Base-by-base conservation (phyloP, 2,113 vertebrate genomes). In the Bothrops jararaca region DNA sequence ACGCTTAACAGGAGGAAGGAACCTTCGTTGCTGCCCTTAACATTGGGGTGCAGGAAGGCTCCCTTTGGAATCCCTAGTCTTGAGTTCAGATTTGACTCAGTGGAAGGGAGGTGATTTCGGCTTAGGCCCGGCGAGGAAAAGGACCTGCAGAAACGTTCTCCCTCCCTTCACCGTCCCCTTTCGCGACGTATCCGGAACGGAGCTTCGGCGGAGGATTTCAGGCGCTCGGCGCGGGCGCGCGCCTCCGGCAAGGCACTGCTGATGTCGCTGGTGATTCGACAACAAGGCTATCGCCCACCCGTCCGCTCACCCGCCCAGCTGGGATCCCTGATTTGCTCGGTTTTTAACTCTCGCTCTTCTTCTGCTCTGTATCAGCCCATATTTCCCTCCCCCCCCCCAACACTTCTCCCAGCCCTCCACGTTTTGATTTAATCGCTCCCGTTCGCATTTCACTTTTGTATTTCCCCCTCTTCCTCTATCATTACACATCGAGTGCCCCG, bases 401-500 rank as follows among this genome's bases (percentile, higher is more conserved):
- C n/a, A 12, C 48, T 88, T 45, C 6, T 26, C 2, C 8, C 15
- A 97, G 97, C 98, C 97, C 98, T 97, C 97, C 96, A 91, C 97
- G 97, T 97, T 98, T 98, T 97, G 97, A 98, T 98, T 97, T 98
- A 97, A 97, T 98, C 97, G 97, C 97, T 97, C 94, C 97, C 95
- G 97, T 97, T 97, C 97, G 93, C 97, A 96, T 97, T 97, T 97
- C 97, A 97, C 97, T 98, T 98, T 98, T 97, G 96, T 98, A 94
- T 97, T 97, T 96, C 95, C 97, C 89, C 87, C 64, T 90, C 96
- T 97, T 97, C 96, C 97, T 98, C 97, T 98, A 98, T 98, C 98
- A 99, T 99, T 98, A 98, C 96, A 98, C 98, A 99, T 98, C 97
- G 98, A 99, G 98, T 98, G 98, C 98, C 98, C 98, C 96, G 98